Evolutionary conservation across 2,888 invertebrate genomes (phyloP).

Genomic region (Meandrusa payeni): DNA sequence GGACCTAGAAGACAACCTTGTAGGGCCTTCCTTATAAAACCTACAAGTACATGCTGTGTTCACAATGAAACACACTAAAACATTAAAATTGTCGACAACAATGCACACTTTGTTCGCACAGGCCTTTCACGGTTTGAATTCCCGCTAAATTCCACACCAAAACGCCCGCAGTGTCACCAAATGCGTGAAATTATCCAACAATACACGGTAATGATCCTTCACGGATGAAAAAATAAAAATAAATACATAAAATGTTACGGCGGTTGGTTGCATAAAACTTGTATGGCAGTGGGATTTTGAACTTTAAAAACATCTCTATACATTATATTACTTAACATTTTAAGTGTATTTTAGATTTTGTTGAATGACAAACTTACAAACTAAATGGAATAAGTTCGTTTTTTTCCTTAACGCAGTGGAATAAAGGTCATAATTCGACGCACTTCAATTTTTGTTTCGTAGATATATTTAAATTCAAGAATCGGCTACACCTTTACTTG

Average conservation of each 20-base stretch:
- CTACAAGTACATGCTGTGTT: slow-evolving; percentile 28
- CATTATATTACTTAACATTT: slow-evolving; percentile 2
- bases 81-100: slow-evolving; percentile 39
- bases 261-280: slow-evolving; percentile 33
- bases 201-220: slow-evolving; percentile 72
- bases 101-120: slow-evolving; percentile 45
- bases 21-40: slow-evolving; percentile 9
- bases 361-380: background rate
- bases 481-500: slow-evolving; percentile 56
- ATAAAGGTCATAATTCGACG: slow-evolving; percentile 4
- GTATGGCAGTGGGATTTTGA: slow-evolving; percentile 31
- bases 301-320: slow-evolving; percentile 31
- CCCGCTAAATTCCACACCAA: slow-evolving; percentile 63
- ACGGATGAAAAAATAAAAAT: slow-evolving; percentile 67
- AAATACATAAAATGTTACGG: slow-evolving; percentile 53
- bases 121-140: slow-evolving; percentile 48
- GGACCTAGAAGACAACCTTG: slow-evolving; percentile 29
- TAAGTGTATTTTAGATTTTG: slow-evolving; percentile 22
- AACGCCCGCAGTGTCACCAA: slow-evolving; percentile 73
- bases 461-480: slow-evolving; percentile 17
- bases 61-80: slow-evolving; percentile 35
- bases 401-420: background rate
- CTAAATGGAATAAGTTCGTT: background rate
- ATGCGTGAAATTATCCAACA: slow-evolving; percentile 76
- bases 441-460: background rate